Percentiles rank a stretch among this genome's conserved stretches.
Conservation (phyloP, 1,140 invertebrate genomes). For the Drosophila ogumai region DNA sequence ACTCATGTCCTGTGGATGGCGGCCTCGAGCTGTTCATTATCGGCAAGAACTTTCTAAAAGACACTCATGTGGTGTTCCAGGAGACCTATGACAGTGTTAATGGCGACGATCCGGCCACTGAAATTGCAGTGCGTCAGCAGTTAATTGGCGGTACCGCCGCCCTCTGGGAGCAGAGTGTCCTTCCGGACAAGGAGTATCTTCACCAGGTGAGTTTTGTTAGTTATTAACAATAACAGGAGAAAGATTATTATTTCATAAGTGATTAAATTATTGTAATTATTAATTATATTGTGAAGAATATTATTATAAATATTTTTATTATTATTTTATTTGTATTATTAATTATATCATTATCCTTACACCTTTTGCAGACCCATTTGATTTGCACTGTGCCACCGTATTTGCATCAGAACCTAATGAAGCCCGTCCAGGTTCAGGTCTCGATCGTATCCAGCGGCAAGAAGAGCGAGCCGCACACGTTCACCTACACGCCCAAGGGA, state of each 20-base stretch:
- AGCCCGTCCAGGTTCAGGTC: constrained; percentile 90
- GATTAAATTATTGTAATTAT: too few species aligned
- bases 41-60: constrained; percentile 98
- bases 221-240: neutral
- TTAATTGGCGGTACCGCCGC: constrained; percentile 79
- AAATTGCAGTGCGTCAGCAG: constrained; percentile 72
- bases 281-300: neutral
- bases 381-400: constrained; percentile 96
- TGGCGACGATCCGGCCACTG: constrained; percentile 66
- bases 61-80: constrained; percentile 95
- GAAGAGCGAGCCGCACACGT: constrained; percentile 93
- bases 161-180: constrained; percentile 91
- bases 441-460: constrained; percentile 94
- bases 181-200: constrained; percentile 93
- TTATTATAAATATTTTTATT: neutral
- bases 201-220: constrained; percentile 88
- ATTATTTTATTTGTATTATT: neutral
- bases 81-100: constrained; percentile 86
- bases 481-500: constrained; percentile 91
- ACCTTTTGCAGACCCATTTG: constrained; percentile 91
- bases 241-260: neutral
- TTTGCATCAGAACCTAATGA: constrained; percentile 87
- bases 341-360: neutral
- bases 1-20: constrained; percentile 91
- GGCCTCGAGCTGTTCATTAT: constrained; percentile 97